Evolutionary conservation across 2,113 vertebrate genomes (phyloP).

Genomic region (Sitta europaea): DNA sequence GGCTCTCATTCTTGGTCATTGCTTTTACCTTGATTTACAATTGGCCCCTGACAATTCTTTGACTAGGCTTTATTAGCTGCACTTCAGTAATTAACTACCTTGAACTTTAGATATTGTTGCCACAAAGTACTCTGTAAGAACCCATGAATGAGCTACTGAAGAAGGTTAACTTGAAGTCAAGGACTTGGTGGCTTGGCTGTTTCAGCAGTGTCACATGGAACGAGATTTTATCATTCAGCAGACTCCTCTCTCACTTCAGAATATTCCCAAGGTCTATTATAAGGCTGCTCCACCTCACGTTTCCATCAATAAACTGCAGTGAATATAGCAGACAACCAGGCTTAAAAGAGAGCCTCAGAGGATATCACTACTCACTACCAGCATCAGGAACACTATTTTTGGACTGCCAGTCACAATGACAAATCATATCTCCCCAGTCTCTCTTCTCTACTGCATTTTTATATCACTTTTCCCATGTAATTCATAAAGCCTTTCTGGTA

Average conservation of each 20-base stretch:
- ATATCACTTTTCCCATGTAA: conserved; percentile 17
- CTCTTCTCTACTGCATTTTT: conserved; percentile 19
- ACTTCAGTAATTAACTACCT: neutral
- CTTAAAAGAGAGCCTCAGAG: neutral
- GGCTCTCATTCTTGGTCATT: neutral
- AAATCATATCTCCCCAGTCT: conserved; percentile 35
- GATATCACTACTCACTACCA: neutral
- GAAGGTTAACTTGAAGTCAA: neutral
- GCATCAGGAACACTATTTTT: conserved; percentile 14
- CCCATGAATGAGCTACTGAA: neutral
- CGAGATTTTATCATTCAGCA: neutral
- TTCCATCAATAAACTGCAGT: neutral
- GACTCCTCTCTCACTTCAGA: neutral
- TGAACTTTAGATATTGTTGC: neutral
- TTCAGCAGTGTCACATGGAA: neutral
- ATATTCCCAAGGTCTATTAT: neutral
- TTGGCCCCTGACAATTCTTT: neutral
- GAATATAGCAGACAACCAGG: neutral
- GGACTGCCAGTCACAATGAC: conserved; percentile 53
- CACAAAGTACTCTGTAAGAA: neutral
- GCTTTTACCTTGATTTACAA: neutral
- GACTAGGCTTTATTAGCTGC: neutral
- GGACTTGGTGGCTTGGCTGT: neutral
- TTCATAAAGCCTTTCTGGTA: conserved; percentile 48
- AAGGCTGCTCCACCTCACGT: neutral